phyloP scores from a whole-genome alignment of 1,140 invertebrate genomes.

The Eriocheir sinensis region DNA sequence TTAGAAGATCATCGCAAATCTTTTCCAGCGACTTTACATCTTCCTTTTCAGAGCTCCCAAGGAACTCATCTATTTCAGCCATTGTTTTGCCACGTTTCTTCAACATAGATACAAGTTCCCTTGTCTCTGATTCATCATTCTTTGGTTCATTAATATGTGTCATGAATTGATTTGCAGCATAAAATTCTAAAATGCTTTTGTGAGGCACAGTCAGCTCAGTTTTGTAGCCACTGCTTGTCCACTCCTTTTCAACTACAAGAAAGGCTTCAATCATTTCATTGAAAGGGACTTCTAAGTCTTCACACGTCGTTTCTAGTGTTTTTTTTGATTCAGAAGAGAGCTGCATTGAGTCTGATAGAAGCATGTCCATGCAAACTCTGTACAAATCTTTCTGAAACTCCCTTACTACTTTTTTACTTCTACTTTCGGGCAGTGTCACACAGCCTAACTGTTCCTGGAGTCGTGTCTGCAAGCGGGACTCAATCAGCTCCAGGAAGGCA shows the following conservation, averaged over 20 bases:
- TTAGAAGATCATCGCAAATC: neutral
- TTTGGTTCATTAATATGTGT: neutral
- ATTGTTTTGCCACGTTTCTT: neutral
- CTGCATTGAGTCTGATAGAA: neutral
- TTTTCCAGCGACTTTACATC: neutral
- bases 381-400: neutral
- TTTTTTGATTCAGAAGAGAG: neutral
- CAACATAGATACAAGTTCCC: neutral
- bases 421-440: neutral
- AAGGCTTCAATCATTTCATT: slow-evolving; percentile 53
- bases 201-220: slow-evolving; percentile 50
- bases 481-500: slow-evolving; percentile 37
- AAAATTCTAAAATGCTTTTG: slow-evolving; percentile 70
- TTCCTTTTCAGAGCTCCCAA: neutral
- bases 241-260: slow-evolving; percentile 36
- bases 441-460: neutral
- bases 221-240: neutral
- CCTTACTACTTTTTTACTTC: neutral
- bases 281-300: neutral
- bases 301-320: neutral
- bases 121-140: neutral
- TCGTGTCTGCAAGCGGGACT: slow-evolving; percentile 30
- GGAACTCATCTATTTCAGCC: neutral
- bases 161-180: slow-evolving; percentile 48
- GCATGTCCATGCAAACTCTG: slow-evolving; percentile 20